phyloP scores from a whole-genome alignment of 2,113 vertebrate genomes.

The Cygnus atratus region DNA sequence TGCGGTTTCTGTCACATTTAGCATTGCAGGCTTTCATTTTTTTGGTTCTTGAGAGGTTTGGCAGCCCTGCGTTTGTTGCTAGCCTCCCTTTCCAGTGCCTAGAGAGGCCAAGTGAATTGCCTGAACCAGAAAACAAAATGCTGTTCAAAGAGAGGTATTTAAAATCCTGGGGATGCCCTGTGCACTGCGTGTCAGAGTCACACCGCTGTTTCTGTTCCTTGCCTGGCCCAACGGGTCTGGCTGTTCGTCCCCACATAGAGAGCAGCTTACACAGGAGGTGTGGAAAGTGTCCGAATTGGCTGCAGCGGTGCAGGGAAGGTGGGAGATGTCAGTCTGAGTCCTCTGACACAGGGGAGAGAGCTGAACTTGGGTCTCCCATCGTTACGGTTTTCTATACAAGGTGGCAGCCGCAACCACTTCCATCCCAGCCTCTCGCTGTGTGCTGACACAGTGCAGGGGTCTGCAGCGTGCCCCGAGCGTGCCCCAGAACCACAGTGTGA shows the following conservation, averaged over 20 bases:
- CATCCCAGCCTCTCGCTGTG: background rate
- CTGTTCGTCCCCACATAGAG: background rate
- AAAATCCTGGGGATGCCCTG: background rate
- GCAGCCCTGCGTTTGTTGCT: background rate
- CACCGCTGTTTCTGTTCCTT: fast-evolving
- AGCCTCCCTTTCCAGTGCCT: fast-evolving
- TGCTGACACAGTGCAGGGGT: background rate
- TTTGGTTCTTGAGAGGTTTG: background rate
- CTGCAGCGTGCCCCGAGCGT: background rate
- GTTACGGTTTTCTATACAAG: background rate
- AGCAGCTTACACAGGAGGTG: background rate
- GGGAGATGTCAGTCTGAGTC: background rate
- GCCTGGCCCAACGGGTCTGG: background rate
- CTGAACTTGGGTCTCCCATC: background rate
- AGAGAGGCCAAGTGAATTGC: background rate
- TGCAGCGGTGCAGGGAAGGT: background rate
- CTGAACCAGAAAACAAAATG: fast-evolving
- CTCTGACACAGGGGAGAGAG: background rate
- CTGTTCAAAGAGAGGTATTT: fast-evolving
- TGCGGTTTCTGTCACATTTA: fast-evolving
- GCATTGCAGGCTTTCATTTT: fast-evolving
- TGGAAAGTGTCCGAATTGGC: background rate
- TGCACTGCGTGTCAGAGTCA: fast-evolving
- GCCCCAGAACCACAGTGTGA: background rate
- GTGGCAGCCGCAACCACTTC: background rate